These are phyloP conservation scores for Temnothorax curvispinosus DNA, from an alignment of 1,140 invertebrate species.

Conservation along the genomic window DNA sequence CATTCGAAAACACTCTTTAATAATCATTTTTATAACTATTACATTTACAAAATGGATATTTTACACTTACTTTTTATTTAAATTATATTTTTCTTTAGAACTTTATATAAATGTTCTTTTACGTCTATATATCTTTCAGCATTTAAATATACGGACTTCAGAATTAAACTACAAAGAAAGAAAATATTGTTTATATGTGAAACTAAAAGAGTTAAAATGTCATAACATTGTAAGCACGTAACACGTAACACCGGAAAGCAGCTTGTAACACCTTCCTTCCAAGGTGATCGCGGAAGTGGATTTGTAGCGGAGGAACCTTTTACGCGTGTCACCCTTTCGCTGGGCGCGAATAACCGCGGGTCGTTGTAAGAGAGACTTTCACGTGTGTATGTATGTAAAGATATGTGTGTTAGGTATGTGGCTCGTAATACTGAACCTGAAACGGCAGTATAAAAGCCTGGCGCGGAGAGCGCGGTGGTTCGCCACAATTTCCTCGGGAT, in stretches of 20 bases:
- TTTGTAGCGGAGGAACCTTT: conserved; percentile 47
- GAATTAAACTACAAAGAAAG: background rate
- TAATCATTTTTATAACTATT: background rate
- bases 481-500: conserved; percentile 68
- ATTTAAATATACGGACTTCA: background rate
- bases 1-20: background rate
- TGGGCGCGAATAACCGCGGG: background rate
- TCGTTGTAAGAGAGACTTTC: background rate
- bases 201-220: background rate
- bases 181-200: background rate
- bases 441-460: conserved; percentile 63
- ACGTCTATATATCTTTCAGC: background rate
- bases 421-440: conserved; percentile 61
- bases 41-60: background rate
- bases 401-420: conserved; percentile 21
- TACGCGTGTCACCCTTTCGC: conserved; percentile 48
- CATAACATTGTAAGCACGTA: background rate
- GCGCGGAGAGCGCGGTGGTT: conserved; percentile 51
- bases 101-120: background rate
- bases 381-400: background rate
- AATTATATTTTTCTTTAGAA: background rate
- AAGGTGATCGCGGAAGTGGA: conserved; percentile 42
- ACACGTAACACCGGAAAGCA: background rate
- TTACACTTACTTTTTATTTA: background rate
- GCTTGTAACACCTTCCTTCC: conserved; percentile 6